Percentiles rank a stretch among this genome's conserved stretches.
Conservation (phyloP, 2,888 invertebrate species). For the Cheilosia urbana region DNA sequence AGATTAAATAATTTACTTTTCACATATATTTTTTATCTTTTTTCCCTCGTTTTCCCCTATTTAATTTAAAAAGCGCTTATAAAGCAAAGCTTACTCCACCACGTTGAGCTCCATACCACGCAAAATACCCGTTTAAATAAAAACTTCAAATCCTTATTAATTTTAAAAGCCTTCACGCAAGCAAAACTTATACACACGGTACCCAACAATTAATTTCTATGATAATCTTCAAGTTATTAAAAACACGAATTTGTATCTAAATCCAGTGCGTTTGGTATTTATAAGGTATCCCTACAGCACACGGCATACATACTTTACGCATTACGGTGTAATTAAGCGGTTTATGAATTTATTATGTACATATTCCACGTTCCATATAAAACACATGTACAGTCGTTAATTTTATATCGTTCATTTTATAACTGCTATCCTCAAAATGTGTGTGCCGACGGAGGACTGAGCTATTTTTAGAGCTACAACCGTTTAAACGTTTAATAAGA, state of each 20-base stretch:
- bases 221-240: slow-evolving; percentile 6
- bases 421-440: slow-evolving; percentile 31
- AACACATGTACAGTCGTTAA: slow-evolving; percentile 14
- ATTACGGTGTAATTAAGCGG: slow-evolving; percentile 59
- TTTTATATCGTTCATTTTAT: no score
- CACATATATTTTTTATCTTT: no score
- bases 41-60: no score
- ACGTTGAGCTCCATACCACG: background rate
- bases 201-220: background rate
- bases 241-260: slow-evolving; percentile 36
- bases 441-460: background rate
- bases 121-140: background rate
- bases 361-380: slow-evolving; percentile 44
- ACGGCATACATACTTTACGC: slow-evolving; percentile 17
- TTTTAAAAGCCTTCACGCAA: background rate
- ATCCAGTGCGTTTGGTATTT: background rate
- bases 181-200: background rate
- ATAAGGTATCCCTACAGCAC: slow-evolving; percentile 8
- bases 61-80: no score
- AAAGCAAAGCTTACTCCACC: background rate
- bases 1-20: no score
- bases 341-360: slow-evolving; percentile 55
- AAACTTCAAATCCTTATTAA: background rate
- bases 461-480: background rate
- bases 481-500: background rate